Evolutionary conservation across 2,888 invertebrate genomes (phyloP).

Genomic region (Girardia tigrina): DNA sequence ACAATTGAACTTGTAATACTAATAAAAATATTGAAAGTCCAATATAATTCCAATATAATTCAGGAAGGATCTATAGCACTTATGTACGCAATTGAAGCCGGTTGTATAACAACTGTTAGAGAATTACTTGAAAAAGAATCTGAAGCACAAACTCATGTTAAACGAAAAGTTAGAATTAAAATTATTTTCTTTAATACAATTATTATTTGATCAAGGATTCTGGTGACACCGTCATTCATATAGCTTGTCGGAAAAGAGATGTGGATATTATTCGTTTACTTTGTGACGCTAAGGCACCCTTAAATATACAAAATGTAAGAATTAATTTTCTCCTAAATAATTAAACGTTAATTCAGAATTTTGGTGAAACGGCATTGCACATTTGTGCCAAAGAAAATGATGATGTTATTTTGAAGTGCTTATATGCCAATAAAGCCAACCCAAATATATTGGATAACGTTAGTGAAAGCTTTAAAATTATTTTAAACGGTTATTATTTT

Average conservation of each 20-base stretch:
- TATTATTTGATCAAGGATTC: too few species aligned
- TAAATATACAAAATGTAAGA: slow-evolving; percentile 75
- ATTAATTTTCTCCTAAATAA: too few species aligned
- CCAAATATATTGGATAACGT: slow-evolving; percentile 85
- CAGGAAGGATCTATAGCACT: slow-evolving; percentile 83
- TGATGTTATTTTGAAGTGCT: slow-evolving; percentile 79
- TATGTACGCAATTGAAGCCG: slow-evolving; percentile 79
- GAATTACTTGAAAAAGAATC: slow-evolving; percentile 72
- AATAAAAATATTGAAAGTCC: too few species aligned
- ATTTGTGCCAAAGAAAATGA: slow-evolving; percentile 89
- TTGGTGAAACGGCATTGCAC: slow-evolving; percentile 85
- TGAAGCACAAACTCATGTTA: slow-evolving; percentile 66
- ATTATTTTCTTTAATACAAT: too few species aligned
- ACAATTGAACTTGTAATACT: too few species aligned
- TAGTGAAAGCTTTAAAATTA: background rate
- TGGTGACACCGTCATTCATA: slow-evolving; percentile 82
- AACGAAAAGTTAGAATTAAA: slow-evolving; percentile 42
- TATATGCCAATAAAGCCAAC: slow-evolving; percentile 81
- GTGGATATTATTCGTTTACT: slow-evolving; percentile 55
- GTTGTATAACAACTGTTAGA: slow-evolving; percentile 83
- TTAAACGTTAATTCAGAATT: too few species aligned
- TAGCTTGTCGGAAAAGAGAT: slow-evolving; percentile 79
- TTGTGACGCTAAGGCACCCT: slow-evolving; percentile 69
- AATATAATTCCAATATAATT: too few species aligned
- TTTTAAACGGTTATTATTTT: too few species aligned